phyloP scores from a whole-genome alignment of 1,140 invertebrate genomes.

The Catajapyx aquilonaris region DNA sequence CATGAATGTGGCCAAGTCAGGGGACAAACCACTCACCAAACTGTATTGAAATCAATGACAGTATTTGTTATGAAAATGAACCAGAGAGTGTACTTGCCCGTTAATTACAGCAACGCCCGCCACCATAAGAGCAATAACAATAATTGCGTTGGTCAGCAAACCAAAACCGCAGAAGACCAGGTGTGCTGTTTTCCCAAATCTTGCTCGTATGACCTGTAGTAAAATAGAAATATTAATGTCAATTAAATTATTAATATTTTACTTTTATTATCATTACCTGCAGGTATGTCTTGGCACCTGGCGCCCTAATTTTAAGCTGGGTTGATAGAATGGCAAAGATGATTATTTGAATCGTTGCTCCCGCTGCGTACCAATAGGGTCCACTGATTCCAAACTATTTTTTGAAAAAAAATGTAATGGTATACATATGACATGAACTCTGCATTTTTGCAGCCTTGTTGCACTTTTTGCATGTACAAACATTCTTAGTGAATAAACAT shows the following conservation, averaged over 20 bases:
- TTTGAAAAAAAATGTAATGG: background rate
- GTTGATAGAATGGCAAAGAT: constrained; percentile 22
- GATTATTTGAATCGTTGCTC: constrained; percentile 21
- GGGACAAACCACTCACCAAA: too few relatives aligned
- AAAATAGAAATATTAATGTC: background rate
- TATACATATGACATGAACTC: background rate
- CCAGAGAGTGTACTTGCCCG: too few relatives aligned
- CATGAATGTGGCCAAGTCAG: too few relatives aligned
- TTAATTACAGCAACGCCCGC: constrained; percentile 14
- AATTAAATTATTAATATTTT: constrained; percentile 16
- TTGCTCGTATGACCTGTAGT: background rate
- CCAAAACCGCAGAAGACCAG: constrained; percentile 20
- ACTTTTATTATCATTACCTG: constrained; percentile 20
- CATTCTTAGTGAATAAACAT: background rate
- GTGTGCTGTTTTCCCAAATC: background rate
- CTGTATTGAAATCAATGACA: too few relatives aligned
- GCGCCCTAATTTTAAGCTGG: constrained; percentile 20
- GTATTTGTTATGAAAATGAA: too few relatives aligned
- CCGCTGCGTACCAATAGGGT: constrained; percentile 23
- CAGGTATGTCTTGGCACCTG: constrained; percentile 22
- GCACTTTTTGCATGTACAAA: background rate
- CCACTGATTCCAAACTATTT: constrained; percentile 21
- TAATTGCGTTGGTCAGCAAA: constrained; percentile 20
- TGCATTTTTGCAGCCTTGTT: background rate
- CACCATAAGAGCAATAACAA: constrained; percentile 21